These are phyloP conservation scores for Latheticus oryzae DNA, from an alignment of 2,888 invertebrate genomes.

Conservation along the genomic window DNA sequence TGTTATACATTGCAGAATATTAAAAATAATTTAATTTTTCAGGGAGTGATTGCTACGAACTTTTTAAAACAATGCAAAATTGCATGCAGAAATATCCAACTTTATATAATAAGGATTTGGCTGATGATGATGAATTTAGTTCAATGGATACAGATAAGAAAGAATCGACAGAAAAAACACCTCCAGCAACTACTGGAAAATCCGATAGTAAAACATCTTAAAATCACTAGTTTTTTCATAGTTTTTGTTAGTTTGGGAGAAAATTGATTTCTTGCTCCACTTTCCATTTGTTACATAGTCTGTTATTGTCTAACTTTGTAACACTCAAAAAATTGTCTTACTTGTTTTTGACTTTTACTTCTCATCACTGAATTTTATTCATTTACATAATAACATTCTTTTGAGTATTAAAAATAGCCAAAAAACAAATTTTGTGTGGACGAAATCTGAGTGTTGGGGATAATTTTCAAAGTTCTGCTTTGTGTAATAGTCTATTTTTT, in stretches of 20 bases:
- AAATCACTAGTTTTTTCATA: too few relatives aligned
- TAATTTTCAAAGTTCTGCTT: too few relatives aligned
- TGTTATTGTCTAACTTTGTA: slow-evolving; percentile 30
- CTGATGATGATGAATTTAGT: slow-evolving; percentile 71
- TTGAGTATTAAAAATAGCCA: too few relatives aligned
- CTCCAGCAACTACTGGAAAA: not conserved
- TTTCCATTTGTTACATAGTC: slow-evolving; percentile 30
- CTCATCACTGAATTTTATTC: not conserved
- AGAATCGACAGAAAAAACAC: not conserved
- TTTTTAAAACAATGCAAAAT: slow-evolving; percentile 89
- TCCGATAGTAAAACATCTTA: slow-evolving; percentile 15
- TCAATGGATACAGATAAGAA: slow-evolving; percentile 29
- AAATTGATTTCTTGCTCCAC: too few relatives aligned
- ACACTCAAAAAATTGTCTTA: slow-evolving; percentile 5
- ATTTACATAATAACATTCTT: not conserved
- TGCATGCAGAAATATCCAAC: slow-evolving; percentile 91
- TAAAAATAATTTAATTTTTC: slow-evolving; percentile 37
- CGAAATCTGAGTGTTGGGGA: too few relatives aligned
- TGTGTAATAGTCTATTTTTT: too few relatives aligned
- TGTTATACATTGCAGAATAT: not conserved
- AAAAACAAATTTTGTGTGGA: not conserved
- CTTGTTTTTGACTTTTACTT: slow-evolving; percentile 1
- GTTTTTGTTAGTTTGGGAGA: slow-evolving; percentile 27
- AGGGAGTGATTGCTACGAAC: slow-evolving; percentile 87
- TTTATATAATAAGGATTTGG: slow-evolving; percentile 81